Conservation (phyloP, 2,888 invertebrate genomes). For the Rhyacophila evoluta region DNA sequence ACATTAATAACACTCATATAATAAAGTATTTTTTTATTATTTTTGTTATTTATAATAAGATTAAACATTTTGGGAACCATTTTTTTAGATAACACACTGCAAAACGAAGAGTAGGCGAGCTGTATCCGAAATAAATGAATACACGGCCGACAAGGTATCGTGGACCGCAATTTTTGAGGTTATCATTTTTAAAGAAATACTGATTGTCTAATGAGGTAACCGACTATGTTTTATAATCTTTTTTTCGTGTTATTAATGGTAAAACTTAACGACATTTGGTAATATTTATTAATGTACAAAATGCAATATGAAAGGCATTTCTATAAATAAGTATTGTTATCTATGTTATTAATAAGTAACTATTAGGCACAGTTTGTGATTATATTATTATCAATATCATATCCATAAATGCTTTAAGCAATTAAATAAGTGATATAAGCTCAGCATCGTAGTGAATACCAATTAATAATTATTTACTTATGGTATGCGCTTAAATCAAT, state of each 20-base stretch:
- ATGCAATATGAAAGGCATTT: neutral
- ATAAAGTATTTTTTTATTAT: too few relatives aligned
- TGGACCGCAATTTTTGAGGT: neutral
- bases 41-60: too few relatives aligned
- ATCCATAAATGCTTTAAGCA: too few relatives aligned
- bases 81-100: conserved; percentile 13
- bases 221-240: neutral
- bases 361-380: too few relatives aligned
- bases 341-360: neutral
- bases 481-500: too few relatives aligned
- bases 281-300: conserved; percentile 10
- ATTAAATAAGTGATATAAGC: too few relatives aligned
- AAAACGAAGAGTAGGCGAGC: conserved; percentile 16
- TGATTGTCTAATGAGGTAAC: conserved; percentile 16
- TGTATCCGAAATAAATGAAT: conserved; percentile 23
- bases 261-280: conserved; percentile 10
- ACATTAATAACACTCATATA: too few relatives aligned
- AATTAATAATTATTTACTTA: too few relatives aligned
- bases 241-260: conserved; percentile 23
- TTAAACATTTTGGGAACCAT: neutral
- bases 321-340: neutral
- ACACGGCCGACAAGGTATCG: neutral
- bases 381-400: too few relatives aligned
- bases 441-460: too few relatives aligned
- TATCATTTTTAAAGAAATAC: conserved; percentile 11